Base-by-base conservation (phyloP, 2,888 invertebrate genomes). In the Diarsia rubi region DNA sequence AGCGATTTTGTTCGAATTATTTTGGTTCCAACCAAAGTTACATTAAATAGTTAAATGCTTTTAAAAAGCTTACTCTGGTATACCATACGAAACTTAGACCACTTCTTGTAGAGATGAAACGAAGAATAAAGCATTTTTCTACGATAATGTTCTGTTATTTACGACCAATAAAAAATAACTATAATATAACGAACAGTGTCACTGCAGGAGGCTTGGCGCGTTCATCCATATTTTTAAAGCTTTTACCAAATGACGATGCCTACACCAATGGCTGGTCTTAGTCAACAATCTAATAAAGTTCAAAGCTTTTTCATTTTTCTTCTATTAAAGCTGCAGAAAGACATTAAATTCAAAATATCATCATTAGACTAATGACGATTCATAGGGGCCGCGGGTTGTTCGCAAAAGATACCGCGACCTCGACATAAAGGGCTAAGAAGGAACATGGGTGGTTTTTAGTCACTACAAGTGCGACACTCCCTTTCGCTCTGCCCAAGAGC, bases 131-230 rank as follows among this genome's bases (percentile, higher is more conserved):
- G 19, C 21, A 65, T 37, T 21, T 63, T 21, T 5, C 21, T 12
- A 52, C 8, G 5, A 49, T 27, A 69, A 52, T 71, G 0, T 19
- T 1, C 27, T 42, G 21, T 69, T 71, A 66, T 66, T 45, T 65
- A 52, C 5, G 27, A 19, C 24, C 14, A 69, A 21, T 42, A 49
- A 24, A 67, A 21, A 9, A 37, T 19, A 24, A 31, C 31, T 59
- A 67, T 37, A 21, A 44, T n/a, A 70, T 37, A n/a, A 31, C 69
- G 31, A 45, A 45, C 12, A 66, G 5, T 66, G 12, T 24, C 31
- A 65, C 14, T 66, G n/a, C 9, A 47, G 19, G 63, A 16, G 14
- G 16, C 16, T 44, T 60, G 44, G 44, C 27, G 21, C 14, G 37
- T 8, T 24, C 14, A 42, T 37, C 12, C 8, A 44, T 59, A 49